Base-by-base conservation (phyloP, 2,888 invertebrate genomes). In the Encarsia formosa region DNA sequence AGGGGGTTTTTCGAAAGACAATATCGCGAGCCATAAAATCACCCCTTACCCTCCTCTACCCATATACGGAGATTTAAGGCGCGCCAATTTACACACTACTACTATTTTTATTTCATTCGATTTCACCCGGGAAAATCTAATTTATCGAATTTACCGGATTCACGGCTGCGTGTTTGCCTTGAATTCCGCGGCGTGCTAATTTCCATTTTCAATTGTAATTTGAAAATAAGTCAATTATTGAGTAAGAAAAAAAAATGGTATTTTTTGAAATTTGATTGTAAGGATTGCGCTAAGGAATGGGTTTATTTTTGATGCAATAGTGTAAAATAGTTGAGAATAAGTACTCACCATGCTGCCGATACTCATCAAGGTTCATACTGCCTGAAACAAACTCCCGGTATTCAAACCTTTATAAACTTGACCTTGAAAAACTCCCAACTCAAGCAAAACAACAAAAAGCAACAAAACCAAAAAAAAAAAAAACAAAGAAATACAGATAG, bases 321-420 rank as follows among this genome's bases (percentile, higher is more conserved):
- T 19, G 11, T n/a, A 3, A 47, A 8, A 49, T 1, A 22, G 23
- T 32, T 24, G 22, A 22, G 22, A 19, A 51, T 16, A 32, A 35
- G 5, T 40, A 64, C 73, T 71, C 54, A 73, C 73, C 73, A 62
- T 73, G 66, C 50, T 63, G 66, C 31, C 73, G 72, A 48, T 73
- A 73, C 38, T 73, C 73, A 42, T 73, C 69, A 35, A 73, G 62
- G 65, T 73, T 70, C 73, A 73, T 73, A 24, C 42, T 54, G 42
- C 31, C 50, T 42, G 42, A 19, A 38, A 38, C 38, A 38, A 38
- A 38, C n/a, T 8, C 19, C 29, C n/a, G 2, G 18, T 20, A 11
- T 38, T 20, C 19, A 38, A n/a, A 6, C 19, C 38, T 38, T 20
- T 19, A n/a, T 20, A 38, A 9, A 34, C 6, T 11, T n/a, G n/a